Conservation (phyloP, 2,888 invertebrate species). For the Agrochola circellaris region DNA sequence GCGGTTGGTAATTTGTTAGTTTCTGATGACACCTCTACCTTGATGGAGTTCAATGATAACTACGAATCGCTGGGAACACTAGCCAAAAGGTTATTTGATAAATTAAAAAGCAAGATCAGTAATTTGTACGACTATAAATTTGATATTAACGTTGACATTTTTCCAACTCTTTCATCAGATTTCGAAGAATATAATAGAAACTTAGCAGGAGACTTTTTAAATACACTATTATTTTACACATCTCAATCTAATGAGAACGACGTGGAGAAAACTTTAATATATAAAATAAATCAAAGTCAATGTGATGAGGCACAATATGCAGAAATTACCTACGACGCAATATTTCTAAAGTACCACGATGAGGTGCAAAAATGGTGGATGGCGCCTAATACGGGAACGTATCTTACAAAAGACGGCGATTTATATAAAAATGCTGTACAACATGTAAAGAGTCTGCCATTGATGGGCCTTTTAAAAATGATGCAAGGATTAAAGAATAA, state of each 20-base stretch:
- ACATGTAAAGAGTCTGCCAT: not conserved
- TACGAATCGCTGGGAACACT: not conserved
- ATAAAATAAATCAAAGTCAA: slow-evolving; percentile 5
- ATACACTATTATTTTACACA: too few species aligned
- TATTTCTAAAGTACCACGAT: slow-evolving; percentile 45
- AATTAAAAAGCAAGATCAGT: too few species aligned
- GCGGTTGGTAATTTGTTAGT: slow-evolving; percentile 53
- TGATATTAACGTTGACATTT: too few species aligned
- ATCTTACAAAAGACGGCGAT: slow-evolving; percentile 23
- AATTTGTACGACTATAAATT: too few species aligned
- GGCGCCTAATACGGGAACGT: slow-evolving; percentile 14
- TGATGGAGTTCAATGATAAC: slow-evolving; percentile 33
- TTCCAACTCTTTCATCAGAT: too few species aligned
- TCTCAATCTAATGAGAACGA: too few species aligned
- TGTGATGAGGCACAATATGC: too few species aligned
- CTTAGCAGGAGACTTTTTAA: too few species aligned
- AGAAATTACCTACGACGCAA: slow-evolving; percentile 20
- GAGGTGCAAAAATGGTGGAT: slow-evolving; percentile 53
- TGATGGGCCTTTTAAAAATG: not conserved
- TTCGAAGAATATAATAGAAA: too few species aligned
- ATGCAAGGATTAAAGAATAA: not conserved
- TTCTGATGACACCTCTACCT: not conserved
- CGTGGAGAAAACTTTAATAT: too few species aligned
- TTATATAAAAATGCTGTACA: slow-evolving; percentile 24
- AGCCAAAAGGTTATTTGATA: too few species aligned